Percentiles rank a stretch among this genome's conserved stretches.
Conservation (phyloP, 2,797 vertebrate species). For the Gastrophryne carolinensis region DNA sequence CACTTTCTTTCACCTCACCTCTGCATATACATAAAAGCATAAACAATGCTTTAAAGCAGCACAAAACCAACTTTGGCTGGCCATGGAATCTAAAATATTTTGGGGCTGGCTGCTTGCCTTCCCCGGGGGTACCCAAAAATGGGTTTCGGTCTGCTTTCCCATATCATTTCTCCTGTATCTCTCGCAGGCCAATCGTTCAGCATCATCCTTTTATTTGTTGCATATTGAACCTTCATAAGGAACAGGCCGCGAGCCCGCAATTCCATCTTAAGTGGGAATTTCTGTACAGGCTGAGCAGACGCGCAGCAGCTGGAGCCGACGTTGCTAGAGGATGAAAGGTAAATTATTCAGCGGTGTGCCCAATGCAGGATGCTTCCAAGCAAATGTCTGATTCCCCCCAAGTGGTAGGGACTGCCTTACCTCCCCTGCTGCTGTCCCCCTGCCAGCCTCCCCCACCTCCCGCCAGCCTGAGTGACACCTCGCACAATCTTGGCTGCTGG, state of each 20-base stretch:
- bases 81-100: too few relatives aligned
- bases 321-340: conserved; percentile 48
- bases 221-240: neutral
- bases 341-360: conserved; percentile 50
- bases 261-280: too few relatives aligned
- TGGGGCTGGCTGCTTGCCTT: too few relatives aligned
- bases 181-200: too few relatives aligned
- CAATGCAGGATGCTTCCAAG: conserved; percentile 41
- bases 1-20: too few relatives aligned
- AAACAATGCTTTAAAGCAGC: too few relatives aligned
- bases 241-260: neutral
- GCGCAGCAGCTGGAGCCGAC: too few relatives aligned
- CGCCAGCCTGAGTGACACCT: conserved; percentile 39
- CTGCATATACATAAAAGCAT: too few relatives aligned
- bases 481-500: conserved; percentile 44
- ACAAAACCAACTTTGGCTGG: too few relatives aligned
- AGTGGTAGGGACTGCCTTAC: conserved; percentile 31
- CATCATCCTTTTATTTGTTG: neutral
- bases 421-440: conserved; percentile 39
- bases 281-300: neutral
- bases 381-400: conserved; percentile 38
- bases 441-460: conserved; percentile 36
- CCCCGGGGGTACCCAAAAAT: too few relatives aligned
- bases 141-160: too few relatives aligned
- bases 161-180: too few relatives aligned